Conservation (phyloP, 1,140 invertebrate species). For the Heterodera carotae region DNA sequence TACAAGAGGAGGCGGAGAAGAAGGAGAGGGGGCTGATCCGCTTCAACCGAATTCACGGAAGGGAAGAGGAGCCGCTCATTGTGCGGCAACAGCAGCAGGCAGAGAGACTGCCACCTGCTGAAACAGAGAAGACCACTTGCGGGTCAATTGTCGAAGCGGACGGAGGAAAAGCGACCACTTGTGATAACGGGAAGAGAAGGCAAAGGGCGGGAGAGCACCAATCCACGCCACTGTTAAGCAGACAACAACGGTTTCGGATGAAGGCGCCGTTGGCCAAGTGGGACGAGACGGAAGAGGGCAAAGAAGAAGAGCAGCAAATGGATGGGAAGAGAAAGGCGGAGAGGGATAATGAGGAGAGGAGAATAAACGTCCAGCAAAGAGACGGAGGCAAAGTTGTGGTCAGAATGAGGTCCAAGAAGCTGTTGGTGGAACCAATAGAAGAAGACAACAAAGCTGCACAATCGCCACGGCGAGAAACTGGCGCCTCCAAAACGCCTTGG, state of each 20-base stretch:
- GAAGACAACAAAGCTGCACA: conserved; percentile 4
- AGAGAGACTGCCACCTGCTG: neutral
- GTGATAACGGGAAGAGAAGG: neutral
- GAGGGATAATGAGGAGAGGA: neutral
- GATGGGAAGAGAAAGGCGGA: neutral
- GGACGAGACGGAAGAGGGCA: conserved; percentile 22
- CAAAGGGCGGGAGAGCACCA: neutral
- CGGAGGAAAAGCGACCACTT: neutral
- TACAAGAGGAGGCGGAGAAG: neutral
- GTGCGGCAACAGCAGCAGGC: conserved; percentile 14
- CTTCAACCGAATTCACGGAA: conserved; percentile 11
- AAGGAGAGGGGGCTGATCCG: neutral
- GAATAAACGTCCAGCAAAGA: neutral
- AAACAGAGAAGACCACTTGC: neutral
- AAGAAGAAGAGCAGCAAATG: conserved; percentile 3
- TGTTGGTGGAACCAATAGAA: too few species aligned
- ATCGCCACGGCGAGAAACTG: neutral
- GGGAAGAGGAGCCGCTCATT: conserved; percentile 22
- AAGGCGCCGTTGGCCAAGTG: conserved; percentile 24
- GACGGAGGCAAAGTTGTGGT: conserved; percentile 20
- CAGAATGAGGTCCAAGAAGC: conserved; percentile 15
- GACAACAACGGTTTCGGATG: neutral
- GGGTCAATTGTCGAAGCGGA: neutral
- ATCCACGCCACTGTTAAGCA: neutral
- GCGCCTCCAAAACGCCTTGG: neutral